phyloP scores from a whole-genome alignment of 2,797 vertebrate genomes.

The Hipposideros larvatus region DNA sequence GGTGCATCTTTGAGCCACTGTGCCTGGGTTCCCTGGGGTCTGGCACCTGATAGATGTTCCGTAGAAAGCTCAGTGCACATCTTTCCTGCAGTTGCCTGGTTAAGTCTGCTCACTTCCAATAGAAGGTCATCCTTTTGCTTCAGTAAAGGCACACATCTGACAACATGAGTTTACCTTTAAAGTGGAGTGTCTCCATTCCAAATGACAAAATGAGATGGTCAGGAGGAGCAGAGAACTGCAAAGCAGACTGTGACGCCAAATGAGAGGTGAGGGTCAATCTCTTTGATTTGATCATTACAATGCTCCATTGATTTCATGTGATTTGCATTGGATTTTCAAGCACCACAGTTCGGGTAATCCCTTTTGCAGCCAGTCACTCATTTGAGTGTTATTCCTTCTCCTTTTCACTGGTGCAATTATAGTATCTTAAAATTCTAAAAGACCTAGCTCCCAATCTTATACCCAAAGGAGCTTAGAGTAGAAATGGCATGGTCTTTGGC shows the following conservation, averaged over 20 bases:
- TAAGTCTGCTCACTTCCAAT: constrained; percentile 48
- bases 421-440: neutral
- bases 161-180: constrained; percentile 64
- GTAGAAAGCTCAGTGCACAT: constrained; percentile 36
- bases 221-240: constrained; percentile 22
- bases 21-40: neutral
- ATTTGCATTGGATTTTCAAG: constrained; percentile 17
- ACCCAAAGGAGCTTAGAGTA: neutral
- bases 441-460: neutral
- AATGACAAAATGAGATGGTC: constrained; percentile 65
- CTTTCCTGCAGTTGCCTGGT: constrained; percentile 38
- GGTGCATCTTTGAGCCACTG: neutral
- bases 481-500: neutral
- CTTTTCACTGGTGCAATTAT: constrained; percentile 29
- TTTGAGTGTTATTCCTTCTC: neutral
- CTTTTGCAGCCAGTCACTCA: neutral
- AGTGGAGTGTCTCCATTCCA: constrained; percentile 33
- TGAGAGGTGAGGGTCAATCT: neutral
- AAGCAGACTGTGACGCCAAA: constrained; percentile 21
- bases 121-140: constrained; percentile 47
- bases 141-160: constrained; percentile 57
- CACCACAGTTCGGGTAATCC: neutral
- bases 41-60: neutral
- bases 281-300: neutral
- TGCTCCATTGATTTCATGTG: neutral